Conservation (phyloP, 2,888 invertebrate genomes). For the Sericinus montela region DNA sequence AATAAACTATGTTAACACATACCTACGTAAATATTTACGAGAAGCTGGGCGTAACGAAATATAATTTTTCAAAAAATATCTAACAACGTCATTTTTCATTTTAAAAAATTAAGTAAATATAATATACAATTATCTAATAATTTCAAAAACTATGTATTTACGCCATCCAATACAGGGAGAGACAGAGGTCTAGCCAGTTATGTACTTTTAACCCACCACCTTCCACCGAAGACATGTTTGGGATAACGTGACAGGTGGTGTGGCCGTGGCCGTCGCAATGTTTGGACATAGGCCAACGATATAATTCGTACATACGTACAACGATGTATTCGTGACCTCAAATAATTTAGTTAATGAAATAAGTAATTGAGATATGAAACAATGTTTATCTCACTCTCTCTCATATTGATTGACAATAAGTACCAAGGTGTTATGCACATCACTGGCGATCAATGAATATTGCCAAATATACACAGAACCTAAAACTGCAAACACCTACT, state of each 20-base stretch:
- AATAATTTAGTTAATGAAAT: neutral
- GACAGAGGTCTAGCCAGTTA: too few relatives aligned
- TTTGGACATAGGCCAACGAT: too few relatives aligned
- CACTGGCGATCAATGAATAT: neutral
- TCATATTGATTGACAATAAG: neutral
- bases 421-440: neutral
- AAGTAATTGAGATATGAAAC: neutral
- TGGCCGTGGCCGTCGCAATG: too few relatives aligned
- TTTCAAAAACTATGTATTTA: too few relatives aligned
- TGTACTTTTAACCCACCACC: too few relatives aligned
- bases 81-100: neutral
- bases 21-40: neutral
- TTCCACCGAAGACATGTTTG: too few relatives aligned
- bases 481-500: neutral
- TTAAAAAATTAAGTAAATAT: neutral
- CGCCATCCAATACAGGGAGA: too few relatives aligned
- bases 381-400: neutral
- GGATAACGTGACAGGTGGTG: too few relatives aligned
- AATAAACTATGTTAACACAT: neutral
- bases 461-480: neutral
- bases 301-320: too few relatives aligned
- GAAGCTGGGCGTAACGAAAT: neutral
- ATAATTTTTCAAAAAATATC: neutral
- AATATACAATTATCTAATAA: neutral
- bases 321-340: too few relatives aligned